Conservation (phyloP, 2,113 vertebrate species). For the Myodes glareolus region DNA sequence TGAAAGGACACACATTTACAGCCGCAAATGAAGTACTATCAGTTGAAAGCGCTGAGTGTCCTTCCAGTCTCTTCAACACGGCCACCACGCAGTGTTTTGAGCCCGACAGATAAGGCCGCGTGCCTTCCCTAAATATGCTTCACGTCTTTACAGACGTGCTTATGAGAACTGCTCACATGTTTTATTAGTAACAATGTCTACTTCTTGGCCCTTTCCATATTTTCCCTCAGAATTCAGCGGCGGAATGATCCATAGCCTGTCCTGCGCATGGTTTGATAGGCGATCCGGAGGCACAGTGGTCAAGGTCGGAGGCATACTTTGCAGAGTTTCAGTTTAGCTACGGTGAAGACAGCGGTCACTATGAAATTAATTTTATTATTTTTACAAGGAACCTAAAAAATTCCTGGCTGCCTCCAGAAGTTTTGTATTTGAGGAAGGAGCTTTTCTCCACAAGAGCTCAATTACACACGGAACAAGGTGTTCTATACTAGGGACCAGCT, state of each 20-base stretch:
- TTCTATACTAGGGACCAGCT: background rate
- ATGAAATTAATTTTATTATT: background rate
- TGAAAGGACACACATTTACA: background rate
- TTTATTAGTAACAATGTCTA: conserved; percentile 23
- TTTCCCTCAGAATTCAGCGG: conserved; percentile 34
- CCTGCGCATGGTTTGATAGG: background rate
- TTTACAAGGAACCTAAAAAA: conserved; percentile 38
- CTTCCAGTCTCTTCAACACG: background rate
- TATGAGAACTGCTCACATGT: background rate
- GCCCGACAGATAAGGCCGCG: background rate
- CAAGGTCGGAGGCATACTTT: background rate
- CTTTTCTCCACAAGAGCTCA: background rate
- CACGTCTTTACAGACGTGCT: background rate
- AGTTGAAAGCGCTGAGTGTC: background rate
- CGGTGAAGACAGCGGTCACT: background rate
- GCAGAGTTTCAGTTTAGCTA: background rate
- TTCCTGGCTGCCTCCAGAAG: background rate
- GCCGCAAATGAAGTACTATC: background rate
- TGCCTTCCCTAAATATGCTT: conserved; percentile 2
- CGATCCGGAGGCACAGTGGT: background rate
- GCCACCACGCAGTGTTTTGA: background rate
- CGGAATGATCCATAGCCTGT: background rate
- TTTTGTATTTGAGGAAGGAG: background rate
- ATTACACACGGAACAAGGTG: background rate
- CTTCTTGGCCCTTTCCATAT: background rate